Conservation (phyloP, 2,797 vertebrate genomes). For the Fistularia tabacaria region DNA sequence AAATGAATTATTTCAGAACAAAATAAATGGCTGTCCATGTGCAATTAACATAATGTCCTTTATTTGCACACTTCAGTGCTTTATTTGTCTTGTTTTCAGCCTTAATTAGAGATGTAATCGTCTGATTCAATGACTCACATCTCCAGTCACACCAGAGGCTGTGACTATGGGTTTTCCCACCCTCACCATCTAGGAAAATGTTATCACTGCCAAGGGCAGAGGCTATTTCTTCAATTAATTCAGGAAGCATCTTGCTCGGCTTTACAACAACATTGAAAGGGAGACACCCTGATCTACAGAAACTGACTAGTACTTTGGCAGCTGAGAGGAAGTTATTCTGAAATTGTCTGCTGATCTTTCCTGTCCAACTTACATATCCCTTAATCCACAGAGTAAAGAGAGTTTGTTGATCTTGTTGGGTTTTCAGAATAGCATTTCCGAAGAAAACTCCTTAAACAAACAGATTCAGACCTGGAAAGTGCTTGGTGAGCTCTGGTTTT, state of each 20-base stretch:
- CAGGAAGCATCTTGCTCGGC: slow-evolving; percentile 19
- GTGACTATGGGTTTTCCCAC: no score
- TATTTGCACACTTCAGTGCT: background rate
- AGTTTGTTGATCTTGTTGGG: slow-evolving; percentile 56
- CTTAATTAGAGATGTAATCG: no score
- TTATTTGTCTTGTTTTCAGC: background rate
- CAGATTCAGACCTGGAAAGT: slow-evolving; percentile 50
- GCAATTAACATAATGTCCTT: no score
- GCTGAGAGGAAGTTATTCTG: slow-evolving; percentile 59
- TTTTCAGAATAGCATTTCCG: slow-evolving; percentile 51
- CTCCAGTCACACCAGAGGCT: no score
- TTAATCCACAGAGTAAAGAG: slow-evolving; percentile 23
- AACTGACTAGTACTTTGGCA: slow-evolving; percentile 37
- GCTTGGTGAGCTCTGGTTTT: slow-evolving; percentile 33
- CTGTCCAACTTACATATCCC: slow-evolving; percentile 35
- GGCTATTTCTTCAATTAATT: slow-evolving; percentile 6
- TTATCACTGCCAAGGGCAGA: background rate
- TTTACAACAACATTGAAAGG: background rate
- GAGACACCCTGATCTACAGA: slow-evolving; percentile 29
- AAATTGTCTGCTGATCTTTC: slow-evolving; percentile 52
- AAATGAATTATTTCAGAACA: no score
- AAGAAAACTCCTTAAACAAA: slow-evolving; percentile 63
- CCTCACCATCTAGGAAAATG: background rate
- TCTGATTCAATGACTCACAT: no score
- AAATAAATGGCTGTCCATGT: no score